These are phyloP conservation scores for Pocillopora grandis DNA, from an alignment of 92 coral and sea anemone genomes.

Conservation along the genomic window DNA sequence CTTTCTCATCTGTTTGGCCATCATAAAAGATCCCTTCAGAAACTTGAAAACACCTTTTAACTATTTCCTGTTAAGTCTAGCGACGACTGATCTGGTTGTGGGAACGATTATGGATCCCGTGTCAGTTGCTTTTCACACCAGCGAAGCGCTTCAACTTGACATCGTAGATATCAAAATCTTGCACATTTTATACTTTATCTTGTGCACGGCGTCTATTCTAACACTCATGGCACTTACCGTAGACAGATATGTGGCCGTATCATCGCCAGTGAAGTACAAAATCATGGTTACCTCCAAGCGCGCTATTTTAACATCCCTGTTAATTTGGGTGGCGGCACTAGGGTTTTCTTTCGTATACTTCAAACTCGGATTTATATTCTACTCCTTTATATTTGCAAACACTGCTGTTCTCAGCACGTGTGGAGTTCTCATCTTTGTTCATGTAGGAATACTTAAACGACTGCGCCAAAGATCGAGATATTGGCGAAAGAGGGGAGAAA, in stretches of 20 bases:
- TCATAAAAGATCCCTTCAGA: slow-evolving; percentile 78
- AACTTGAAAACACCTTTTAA: slow-evolving; percentile 86
- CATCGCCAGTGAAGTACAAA: slow-evolving; percentile 72
- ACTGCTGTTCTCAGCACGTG: slow-evolving; percentile 70
- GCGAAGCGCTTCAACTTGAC: slow-evolving; percentile 65
- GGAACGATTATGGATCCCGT: slow-evolving; percentile 83
- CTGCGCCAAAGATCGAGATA: too few species aligned
- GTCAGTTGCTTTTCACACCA: slow-evolving; percentile 67
- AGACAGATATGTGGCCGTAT: slow-evolving; percentile 87
- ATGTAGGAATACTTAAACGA: too few species aligned
- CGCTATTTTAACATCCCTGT: slow-evolving; percentile 55
- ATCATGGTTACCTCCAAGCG: slow-evolving; percentile 56
- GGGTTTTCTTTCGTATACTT: slow-evolving; percentile 67
- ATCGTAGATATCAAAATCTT: slow-evolving; percentile 62
- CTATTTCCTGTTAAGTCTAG: slow-evolving; percentile 77
- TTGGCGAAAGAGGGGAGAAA: too few species aligned
- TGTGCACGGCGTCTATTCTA: slow-evolving; percentile 81
- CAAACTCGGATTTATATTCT: slow-evolving; percentile 72
- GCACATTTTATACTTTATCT: slow-evolving; percentile 59
- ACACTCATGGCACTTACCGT: slow-evolving; percentile 76
- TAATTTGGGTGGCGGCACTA: slow-evolving; percentile 57
- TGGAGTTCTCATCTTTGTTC: too few species aligned
- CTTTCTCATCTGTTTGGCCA: slow-evolving; percentile 74
- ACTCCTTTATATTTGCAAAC: slow-evolving; percentile 82
- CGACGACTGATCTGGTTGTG: slow-evolving; percentile 78